These are phyloP conservation scores for Xerus rutilus DNA, from an alignment of 2,797 vertebrate species.

Conservation along the genomic window DNA sequence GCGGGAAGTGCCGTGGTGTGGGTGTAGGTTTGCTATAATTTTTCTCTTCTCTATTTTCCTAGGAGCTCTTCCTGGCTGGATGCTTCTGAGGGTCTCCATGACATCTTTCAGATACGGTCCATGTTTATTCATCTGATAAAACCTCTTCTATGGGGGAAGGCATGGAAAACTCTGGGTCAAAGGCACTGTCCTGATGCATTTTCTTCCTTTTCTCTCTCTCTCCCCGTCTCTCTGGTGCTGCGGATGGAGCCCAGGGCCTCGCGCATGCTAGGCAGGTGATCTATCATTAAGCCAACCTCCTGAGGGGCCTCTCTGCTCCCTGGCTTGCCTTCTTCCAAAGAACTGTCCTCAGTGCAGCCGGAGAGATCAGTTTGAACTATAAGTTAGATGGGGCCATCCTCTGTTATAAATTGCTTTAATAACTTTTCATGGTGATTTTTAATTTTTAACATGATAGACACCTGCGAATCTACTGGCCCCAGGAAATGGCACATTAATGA, in stretches of 20 bases:
- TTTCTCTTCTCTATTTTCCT: slow-evolving; percentile 47
- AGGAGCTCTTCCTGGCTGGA: neutral
- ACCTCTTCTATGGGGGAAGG: neutral
- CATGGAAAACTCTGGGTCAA: slow-evolving; percentile 38
- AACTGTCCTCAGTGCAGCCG: neutral
- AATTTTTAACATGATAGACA: neutral
- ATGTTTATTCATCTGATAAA: neutral
- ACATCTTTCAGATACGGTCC: neutral
- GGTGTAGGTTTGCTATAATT: neutral
- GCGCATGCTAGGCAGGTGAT: neutral
- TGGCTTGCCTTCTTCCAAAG: neutral
- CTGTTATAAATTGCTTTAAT: slow-evolving; percentile 37
- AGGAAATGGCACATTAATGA: neutral
- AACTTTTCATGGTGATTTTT: neutral
- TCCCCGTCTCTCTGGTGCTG: too few species aligned
- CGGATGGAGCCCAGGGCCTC: neutral
- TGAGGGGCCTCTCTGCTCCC: neutral
- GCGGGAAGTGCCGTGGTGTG: accelerated
- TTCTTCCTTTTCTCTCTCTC: neutral
- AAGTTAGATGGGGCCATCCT: neutral
- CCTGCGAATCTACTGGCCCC: neutral
- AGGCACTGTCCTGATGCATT: neutral
- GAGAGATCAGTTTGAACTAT: neutral
- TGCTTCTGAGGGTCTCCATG: neutral
- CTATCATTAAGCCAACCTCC: neutral